These are phyloP conservation scores for Muscicapa striata DNA, from an alignment of 2,797 vertebrate species.

Conservation along the genomic window DNA sequence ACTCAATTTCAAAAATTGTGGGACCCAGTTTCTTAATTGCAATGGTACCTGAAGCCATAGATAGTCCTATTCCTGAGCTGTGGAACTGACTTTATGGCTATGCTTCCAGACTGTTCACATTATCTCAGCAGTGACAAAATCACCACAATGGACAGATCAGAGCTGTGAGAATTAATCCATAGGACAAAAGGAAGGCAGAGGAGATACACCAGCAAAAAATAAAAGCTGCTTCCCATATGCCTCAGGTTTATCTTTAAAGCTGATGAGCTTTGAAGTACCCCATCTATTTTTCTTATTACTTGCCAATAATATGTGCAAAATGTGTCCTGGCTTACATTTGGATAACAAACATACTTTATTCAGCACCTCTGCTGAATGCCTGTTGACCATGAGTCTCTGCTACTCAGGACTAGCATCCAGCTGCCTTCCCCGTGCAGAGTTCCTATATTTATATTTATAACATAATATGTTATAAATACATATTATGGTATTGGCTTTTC, in stretches of 20 bases:
- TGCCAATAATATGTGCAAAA: neutral
- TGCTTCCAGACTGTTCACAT: neutral
- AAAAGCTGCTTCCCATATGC: neutral
- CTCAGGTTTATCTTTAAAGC: conserved; percentile 22
- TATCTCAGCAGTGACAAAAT: neutral
- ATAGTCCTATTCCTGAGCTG: neutral
- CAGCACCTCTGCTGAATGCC: neutral
- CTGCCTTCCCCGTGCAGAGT: neutral
- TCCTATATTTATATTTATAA: conserved; percentile 30
- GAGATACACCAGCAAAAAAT: neutral
- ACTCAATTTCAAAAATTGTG: neutral
- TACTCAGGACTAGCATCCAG: neutral
- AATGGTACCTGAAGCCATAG: neutral
- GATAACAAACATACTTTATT: neutral
- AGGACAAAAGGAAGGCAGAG: neutral
- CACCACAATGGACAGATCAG: neutral
- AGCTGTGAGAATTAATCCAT: neutral
- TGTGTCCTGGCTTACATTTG: neutral
- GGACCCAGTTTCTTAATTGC: neutral
- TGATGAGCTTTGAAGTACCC: conserved; percentile 3
- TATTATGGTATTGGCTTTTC: too few species aligned
- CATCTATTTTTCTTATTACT: neutral
- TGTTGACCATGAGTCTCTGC: neutral
- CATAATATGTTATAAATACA: too few species aligned
- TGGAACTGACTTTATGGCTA: neutral